Conservation (phyloP, 2,888 invertebrate genomes). For the Cybosia mesomella region DNA sequence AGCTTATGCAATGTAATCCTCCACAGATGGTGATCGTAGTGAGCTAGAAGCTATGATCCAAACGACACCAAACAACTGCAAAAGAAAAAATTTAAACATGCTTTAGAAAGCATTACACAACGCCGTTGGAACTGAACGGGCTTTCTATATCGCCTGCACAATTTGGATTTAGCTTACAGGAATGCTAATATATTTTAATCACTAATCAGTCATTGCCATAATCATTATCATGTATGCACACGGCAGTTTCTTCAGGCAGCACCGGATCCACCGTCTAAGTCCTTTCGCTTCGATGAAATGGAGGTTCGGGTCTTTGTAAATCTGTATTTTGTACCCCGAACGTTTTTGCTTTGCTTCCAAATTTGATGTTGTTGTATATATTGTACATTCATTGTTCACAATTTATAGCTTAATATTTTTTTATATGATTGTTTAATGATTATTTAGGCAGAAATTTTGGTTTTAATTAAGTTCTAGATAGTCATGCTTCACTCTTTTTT, state of each 20-base stretch:
- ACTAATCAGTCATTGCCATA: conserved; percentile 73
- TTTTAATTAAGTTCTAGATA: conserved; percentile 41
- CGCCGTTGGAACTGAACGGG: conserved; percentile 80
- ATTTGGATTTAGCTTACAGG: conserved; percentile 82
- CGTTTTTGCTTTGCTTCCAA: conserved; percentile 51
- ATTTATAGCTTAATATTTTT: conserved; percentile 17
- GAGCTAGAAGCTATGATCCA: conserved; percentile 87
- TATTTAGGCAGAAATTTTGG: conserved; percentile 22
- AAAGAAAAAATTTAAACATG: conserved; percentile 88
- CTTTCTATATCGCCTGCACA: conserved; percentile 84
- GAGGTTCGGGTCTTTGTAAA: conserved; percentile 76
- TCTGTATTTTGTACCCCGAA: conserved; percentile 51
- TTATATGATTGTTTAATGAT: conserved; percentile 37
- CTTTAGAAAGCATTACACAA: conserved; percentile 83
- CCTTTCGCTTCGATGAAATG: conserved; percentile 73
- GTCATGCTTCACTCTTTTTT: conserved; percentile 62
- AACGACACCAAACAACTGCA: conserved; percentile 88
- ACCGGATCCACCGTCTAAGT: conserved; percentile 78
- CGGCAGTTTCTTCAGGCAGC: conserved; percentile 79
- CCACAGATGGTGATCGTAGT: conserved; percentile 88
- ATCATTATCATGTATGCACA: conserved; percentile 72
- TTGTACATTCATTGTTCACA: not conserved
- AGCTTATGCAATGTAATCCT: conserved; percentile 86
- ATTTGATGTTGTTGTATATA: conserved; percentile 49
- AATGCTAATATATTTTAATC: conserved; percentile 75